Base-by-base conservation (phyloP, 2,113 vertebrate species). In the Elgaria multicarinata region DNA sequence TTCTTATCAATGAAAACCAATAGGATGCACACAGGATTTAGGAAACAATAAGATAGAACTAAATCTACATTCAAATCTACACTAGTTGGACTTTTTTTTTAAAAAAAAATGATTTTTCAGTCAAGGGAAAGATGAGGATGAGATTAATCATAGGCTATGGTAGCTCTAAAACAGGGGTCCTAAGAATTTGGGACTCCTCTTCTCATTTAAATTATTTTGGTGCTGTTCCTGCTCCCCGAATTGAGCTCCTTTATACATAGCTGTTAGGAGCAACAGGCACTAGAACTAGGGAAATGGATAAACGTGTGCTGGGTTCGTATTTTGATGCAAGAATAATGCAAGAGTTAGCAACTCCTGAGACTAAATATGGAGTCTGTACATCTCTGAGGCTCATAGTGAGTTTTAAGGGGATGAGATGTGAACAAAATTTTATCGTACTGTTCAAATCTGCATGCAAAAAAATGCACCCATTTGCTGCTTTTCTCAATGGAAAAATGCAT, bases 1-100 rank as follows among this genome's bases (percentile, higher is more conserved):
- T 31, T 87, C 77, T 33, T 13, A 53, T 89, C 81, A 88, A 84
- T 79, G 87, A 89, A 80, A 69, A 91, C 87, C 28, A 44, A 64
- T 0, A 2, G 55, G 53, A 87, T 58, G 87, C 2, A 75, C 83
- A 76, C 0, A 90, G 8, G 1, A 83, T 36, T 86, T 64, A 66
- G 44, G 8, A 0, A 85, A 85, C 28, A 4, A 86, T 88, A 7
- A 1, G 31, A 83, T 0, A 5, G 42, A 36, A 1, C 0, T 26
- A 44, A 31, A 46, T 67, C 86, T 84, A 55, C 28, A 90, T 53
- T 36, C 28, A 83, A 31, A 75, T 31, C 33, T 44, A 55, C 20
- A 31, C 6, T 33, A 75, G 58, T 20, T 67, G 0, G 4, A 84
- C 71, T 33, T 64, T 90, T 90, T 86, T 26, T n/a, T n/a, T n/a